These are phyloP conservation scores for Desmodus rotundus DNA, from an alignment of 2,113 vertebrate species.

Conservation along the genomic window DNA sequence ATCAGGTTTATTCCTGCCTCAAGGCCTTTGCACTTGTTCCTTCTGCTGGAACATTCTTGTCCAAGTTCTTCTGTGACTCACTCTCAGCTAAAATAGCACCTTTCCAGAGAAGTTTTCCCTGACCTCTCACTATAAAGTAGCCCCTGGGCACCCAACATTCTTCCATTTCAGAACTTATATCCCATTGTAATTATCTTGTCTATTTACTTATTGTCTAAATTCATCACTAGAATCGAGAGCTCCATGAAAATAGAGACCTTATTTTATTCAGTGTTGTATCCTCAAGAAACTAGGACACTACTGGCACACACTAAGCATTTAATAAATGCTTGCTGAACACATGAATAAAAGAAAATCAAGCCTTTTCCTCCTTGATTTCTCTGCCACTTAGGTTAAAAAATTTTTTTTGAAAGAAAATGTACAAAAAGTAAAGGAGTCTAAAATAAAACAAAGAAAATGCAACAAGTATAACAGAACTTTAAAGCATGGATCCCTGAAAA, in stretches of 20 bases:
- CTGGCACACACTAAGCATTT: background rate
- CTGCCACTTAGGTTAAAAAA: background rate
- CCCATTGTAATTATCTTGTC: background rate
- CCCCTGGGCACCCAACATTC: background rate
- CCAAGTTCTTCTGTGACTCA: background rate
- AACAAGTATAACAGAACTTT: background rate
- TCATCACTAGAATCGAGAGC: background rate
- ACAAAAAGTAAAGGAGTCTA: conserved; percentile 9
- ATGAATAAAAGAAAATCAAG: conserved; percentile 24
- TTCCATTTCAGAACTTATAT: background rate
- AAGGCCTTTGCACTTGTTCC: background rate
- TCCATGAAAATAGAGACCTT: background rate
- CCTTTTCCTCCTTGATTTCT: background rate
- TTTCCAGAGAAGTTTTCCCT: background rate
- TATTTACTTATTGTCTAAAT: background rate
- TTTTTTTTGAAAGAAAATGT: background rate
- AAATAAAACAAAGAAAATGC: conserved; percentile 29
- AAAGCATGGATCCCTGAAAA: background rate
- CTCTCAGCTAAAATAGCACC: background rate
- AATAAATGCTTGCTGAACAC: background rate
- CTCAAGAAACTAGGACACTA: background rate
- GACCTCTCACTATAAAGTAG: background rate
- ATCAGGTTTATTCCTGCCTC: background rate
- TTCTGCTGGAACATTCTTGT: background rate
- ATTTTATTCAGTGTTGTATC: background rate